A percentile compares a stretch with the other conserved stretches of the same genome.
Conservation (phyloP, 2,113 vertebrate genomes). For the Callaeas wilsoni region DNA sequence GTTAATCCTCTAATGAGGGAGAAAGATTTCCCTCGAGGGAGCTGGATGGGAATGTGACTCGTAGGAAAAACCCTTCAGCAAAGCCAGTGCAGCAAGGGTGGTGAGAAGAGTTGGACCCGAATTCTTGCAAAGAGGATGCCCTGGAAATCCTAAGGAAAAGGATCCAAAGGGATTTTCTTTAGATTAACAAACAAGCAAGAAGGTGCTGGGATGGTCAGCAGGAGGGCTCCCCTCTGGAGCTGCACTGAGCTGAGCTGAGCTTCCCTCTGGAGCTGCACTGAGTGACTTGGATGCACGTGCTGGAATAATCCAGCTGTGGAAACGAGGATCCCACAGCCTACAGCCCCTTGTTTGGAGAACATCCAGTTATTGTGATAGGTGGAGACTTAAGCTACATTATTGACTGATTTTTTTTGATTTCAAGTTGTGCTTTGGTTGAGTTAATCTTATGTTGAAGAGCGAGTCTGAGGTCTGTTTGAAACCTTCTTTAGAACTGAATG, state of each 20-base stretch:
- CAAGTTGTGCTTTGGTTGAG: background rate
- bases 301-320: background rate
- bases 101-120: background rate
- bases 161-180: background rate
- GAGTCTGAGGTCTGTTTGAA: background rate
- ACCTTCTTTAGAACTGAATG: background rate
- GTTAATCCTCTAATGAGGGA: background rate
- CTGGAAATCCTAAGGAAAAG: background rate
- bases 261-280: background rate
- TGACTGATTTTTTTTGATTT: background rate
- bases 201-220: background rate
- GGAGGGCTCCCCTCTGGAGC: background rate
- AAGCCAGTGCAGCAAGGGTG: background rate
- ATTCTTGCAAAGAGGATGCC: background rate
- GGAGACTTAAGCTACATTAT: background rate
- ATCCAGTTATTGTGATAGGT: fast-evolving
- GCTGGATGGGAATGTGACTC: background rate
- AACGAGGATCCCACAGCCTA: background rate
- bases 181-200: background rate
- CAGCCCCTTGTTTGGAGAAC: background rate
- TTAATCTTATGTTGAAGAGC: background rate
- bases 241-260: background rate
- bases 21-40: background rate
- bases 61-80: background rate
- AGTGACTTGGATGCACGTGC: fast-evolving